Evolutionary conservation across 2,888 invertebrate species (phyloP), one percentile per base, ranked within the genome.

Genomic region (Acanthoscelides obtectus): DNA sequence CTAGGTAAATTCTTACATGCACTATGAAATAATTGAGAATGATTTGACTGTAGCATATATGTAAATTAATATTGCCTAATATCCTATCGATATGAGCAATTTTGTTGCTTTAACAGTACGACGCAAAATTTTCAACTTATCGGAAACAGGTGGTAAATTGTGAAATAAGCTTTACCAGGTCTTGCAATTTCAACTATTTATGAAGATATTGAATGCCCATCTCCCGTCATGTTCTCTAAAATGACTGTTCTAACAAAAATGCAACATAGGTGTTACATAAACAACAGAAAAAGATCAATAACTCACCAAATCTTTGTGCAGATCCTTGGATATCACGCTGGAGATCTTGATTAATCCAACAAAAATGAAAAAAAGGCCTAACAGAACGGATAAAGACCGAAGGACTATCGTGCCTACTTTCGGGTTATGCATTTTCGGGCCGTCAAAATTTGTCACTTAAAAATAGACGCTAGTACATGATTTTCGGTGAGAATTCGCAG

Each of bases 261-360:
- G 17, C 12, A 45, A 77, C 72, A 76, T 5, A 79, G 74, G 81
- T 82, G 74, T 72, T 72, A 45, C 66, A 25, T 25, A 27, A 69
- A n/a, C n/a, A 45, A 45, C 17, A 1, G 17, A 12, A 45, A 45
- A 70, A 72, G 25, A 22, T 66, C 45, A 19, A 2, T 63, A 70
- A 86, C 93, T 92, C 87, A 97, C 97, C 93, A 98, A 90, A 87
- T 98, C 97, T 89, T 95, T 96, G 86, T 98, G 97, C 75, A 98
- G 90, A 86, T 98, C 98, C 88, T 95, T 95, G 81, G 96, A 97
- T 78, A 98, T 91, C 80, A 93, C 90, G 77, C 96, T 96, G 75
- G 97, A 94, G 76, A 98, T 87, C 87, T 98, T 98, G 83, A 98
- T 93, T 73, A 94, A 92, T 73, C 98, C 98, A 77, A 97, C 95